Conservation (phyloP, 2,113 vertebrate species). For the Mirza zaza region DNA sequence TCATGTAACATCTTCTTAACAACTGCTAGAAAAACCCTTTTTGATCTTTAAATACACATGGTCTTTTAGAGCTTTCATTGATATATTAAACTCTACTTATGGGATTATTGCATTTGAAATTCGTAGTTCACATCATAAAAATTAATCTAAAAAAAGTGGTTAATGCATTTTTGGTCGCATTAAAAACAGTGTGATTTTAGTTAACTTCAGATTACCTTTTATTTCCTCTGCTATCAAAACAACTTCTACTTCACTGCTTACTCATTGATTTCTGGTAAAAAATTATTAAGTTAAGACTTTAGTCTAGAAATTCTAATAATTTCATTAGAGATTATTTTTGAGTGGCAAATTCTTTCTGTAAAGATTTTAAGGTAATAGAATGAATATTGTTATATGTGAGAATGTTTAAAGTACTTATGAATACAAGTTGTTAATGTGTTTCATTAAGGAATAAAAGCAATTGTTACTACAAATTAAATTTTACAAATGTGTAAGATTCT, state of each 20-base stretch:
- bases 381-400: constrained; percentile 26
- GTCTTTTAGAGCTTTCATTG: constrained; percentile 24
- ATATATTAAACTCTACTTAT: background rate
- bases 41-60: background rate
- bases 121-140: background rate
- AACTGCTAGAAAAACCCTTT: background rate
- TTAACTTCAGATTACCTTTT: no score
- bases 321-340: constrained; percentile 45
- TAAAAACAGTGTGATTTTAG: no score
- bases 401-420: constrained; percentile 27
- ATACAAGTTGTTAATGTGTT: constrained; percentile 38
- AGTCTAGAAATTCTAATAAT: constrained; percentile 32
- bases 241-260: no score
- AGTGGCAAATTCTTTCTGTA: background rate
- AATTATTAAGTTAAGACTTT: background rate
- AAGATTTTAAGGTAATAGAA: constrained; percentile 40
- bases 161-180: background rate
- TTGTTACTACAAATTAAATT: constrained; percentile 37
- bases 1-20: background rate
- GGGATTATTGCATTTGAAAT: constrained; percentile 41
- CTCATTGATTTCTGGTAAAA: background rate
- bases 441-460: background rate
- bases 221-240: no score
- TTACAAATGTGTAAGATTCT: background rate
- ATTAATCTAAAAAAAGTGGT: background rate